Evolutionary conservation across 2,113 vertebrate genomes (phyloP).

Genomic region (Rhynchopsitta pachyrhyncha): DNA sequence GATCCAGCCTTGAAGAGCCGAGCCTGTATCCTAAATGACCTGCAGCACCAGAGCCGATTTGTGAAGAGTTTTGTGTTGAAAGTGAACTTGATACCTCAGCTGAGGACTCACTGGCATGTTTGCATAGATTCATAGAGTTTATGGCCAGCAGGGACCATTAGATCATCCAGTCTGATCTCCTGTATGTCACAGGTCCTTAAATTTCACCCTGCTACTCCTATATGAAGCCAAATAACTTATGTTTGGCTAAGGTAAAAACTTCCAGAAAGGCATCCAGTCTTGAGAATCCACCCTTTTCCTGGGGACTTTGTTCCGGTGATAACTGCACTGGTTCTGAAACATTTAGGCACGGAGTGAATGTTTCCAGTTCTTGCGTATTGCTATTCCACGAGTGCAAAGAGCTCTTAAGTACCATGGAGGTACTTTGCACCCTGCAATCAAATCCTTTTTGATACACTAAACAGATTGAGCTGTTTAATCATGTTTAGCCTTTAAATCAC

Average conservation of each 20-base stretch:
- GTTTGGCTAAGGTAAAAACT: constrained; percentile 44
- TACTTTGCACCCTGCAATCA: not conserved
- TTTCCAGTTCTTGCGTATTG: not conserved
- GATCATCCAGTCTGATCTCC: constrained; percentile 68
- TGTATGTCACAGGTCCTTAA: constrained; percentile 66
- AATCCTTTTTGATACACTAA: not conserved
- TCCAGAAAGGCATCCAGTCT: constrained; percentile 52
- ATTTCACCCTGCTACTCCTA: constrained; percentile 53
- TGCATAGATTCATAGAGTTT: constrained; percentile 54
- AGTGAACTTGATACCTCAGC: constrained; percentile 66
- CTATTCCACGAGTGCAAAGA: not conserved
- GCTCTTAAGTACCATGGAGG: not conserved
- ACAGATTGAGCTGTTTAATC: constrained; percentile 9
- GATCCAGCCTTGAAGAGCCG: constrained; percentile 23
- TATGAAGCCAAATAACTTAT: constrained; percentile 48
- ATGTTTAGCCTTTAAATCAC: constrained; percentile 23
- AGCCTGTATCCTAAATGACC: constrained; percentile 5
- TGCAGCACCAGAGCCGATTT: constrained; percentile 55
- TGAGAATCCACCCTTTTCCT: constrained; percentile 57
- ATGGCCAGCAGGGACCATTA: constrained; percentile 63
- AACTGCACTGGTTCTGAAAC: not conserved
- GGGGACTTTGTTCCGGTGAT: constrained; percentile 22
- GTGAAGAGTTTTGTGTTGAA: constrained; percentile 54
- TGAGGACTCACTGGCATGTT: constrained; percentile 66
- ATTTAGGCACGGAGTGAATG: not conserved